Evolutionary conservation across 2,797 vertebrate species (phyloP).

Genomic region (Antrozous pallidus): DNA sequence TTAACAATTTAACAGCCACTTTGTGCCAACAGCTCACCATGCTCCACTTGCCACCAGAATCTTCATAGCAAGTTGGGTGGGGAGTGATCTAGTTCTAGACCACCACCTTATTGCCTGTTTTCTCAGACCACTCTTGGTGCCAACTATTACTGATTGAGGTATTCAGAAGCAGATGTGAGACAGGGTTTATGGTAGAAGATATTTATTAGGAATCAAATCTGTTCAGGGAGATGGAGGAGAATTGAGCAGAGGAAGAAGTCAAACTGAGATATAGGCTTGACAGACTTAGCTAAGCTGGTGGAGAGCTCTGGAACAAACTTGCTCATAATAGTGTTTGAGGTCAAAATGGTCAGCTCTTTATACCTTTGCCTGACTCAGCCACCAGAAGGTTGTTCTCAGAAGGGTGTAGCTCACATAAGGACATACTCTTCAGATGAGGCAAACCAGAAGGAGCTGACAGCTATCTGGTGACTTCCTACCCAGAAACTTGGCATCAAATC

Average conservation of each 20-base stretch:
- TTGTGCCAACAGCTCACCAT: neutral
- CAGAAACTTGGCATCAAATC: neutral
- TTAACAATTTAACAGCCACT: neutral
- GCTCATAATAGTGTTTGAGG: neutral
- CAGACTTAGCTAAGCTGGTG: neutral
- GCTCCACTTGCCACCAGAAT: neutral
- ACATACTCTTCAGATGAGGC: neutral
- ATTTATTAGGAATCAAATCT: slow-evolving; percentile 20
- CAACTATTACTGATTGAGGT: neutral
- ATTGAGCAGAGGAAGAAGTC: neutral
- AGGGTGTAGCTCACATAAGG: neutral
- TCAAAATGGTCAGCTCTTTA: neutral
- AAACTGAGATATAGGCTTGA: neutral
- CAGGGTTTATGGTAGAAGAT: neutral
- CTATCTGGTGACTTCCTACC: neutral
- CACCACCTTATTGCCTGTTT: neutral
- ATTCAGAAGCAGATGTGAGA: neutral
- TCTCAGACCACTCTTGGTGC: neutral
- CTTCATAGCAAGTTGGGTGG: neutral
- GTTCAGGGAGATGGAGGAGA: neutral
- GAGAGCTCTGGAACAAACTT: neutral
- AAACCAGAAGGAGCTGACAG: neutral
- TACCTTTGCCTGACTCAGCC: neutral
- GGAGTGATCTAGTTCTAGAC: slow-evolving; percentile 10
- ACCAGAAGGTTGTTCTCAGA: neutral